Evolutionary conservation across 2,113 vertebrate species (phyloP), one percentile per base, ranked within the genome.

Genomic region (Eubucco bourcierii): DNA sequence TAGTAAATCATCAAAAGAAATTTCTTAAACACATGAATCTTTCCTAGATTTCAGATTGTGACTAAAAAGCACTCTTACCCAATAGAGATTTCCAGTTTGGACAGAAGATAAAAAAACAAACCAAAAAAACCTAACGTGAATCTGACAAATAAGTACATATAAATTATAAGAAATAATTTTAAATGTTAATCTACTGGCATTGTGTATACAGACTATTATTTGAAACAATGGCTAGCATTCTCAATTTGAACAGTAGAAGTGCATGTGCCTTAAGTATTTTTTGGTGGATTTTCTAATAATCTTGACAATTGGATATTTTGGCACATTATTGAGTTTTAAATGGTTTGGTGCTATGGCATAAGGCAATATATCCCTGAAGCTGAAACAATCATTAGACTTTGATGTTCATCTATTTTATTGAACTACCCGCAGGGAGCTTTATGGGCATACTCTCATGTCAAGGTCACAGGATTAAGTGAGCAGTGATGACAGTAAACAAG

Each of bases 381-480:
- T 96, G 90, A 96, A 96, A 83, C 67, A 86, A 78, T 93, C 92
- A 91, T 71, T 95, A 87, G 70, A 59, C 76, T 96, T 50, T 95
- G 95, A 96, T 93, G 94, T 63, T 95, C 80, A 96, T 97, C 91
- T 94, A 25, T 92, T 96, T 97, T 95, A 96, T 33, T 95, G 95
- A 97, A 72, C 88, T 80, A 82, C 68, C 81, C 91, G 7, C 64
- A 76, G 96, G 94, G 96, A 97, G 91, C 77, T 95, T 96, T 97
- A 96, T 70, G 84, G 83, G 88, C 87, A 58, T 71, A 68, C 25
- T 78, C 91, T 94, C 87, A 84, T 93, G 96, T 96, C 96, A 97
- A 95, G 97, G 97, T 97, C 94, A 93, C 79, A 96, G 94, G 97
- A 97, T 97, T 97, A 97, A 97, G 96, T 96, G 96, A 97, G 91